Evolutionary conservation across 1,140 invertebrate genomes (phyloP), one percentile per base, ranked within the genome.

Genomic region (Parapsyche elsis): DNA sequence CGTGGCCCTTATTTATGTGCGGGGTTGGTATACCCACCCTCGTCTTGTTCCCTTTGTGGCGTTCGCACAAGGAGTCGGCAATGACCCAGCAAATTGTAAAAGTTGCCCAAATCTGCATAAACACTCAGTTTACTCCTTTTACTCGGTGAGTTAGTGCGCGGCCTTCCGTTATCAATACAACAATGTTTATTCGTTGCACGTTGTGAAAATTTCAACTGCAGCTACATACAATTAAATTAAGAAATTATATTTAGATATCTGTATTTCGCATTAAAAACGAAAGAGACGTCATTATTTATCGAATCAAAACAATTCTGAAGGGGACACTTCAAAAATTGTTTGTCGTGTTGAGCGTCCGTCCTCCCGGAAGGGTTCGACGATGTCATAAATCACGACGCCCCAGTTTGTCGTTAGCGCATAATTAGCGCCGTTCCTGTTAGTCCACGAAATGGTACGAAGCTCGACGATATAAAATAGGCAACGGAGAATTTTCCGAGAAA

Each of bases 1-100:
- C 14, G 71, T 73, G 10, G 21, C 64, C 64, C 71, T 73, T 73
- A 73, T 73, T 73, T 73, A 73, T 73, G 71, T 38, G 71, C 19
- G 12, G 45, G 71, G 57, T 23, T 30, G 7, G 23, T 67, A 67
- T n/a, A 24, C 24, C 10, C 24, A 67, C 24, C 10, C 64, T 12
- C 12, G 64, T 26, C 24, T 14, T 53, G 64, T 67, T 67, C 64
- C 64, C 19, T 67, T 67, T 67, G 64, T 24, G 64, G 64, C 24
- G 64, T 19, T 26, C 64, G 64, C 64, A 23, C 64, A 67, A 67
- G 64, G 64, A 67, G 64, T 23, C 19, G 64, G 64, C 64, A 67
- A 67, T 67, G 64, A 26, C 64, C 64, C 64, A 23, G 19, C 64
- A 67, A 67, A 67, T 67, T 67, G 64, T 67, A 23, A 26, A 67